Evolutionary conservation across 2,797 vertebrate species (phyloP).

Genomic region (Tragelaphus oryx): DNA sequence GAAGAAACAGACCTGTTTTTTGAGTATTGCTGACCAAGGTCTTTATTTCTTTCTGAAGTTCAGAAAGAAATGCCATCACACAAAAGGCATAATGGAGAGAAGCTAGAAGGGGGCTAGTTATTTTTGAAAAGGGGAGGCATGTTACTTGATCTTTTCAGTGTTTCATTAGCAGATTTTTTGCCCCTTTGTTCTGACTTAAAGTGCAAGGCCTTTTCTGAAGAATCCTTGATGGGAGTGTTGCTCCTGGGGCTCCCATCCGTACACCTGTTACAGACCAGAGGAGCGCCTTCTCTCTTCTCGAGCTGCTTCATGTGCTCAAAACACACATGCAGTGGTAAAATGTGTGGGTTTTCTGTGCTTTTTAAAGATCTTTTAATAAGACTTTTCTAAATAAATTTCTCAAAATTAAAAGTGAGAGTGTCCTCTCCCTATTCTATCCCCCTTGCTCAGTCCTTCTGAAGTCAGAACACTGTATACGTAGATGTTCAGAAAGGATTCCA

Average conservation of each 20-base stretch:
- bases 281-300: background rate
- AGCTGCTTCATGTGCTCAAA: background rate
- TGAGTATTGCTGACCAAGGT: background rate
- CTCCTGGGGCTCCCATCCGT: background rate
- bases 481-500: background rate
- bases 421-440: background rate
- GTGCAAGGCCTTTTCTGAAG: constrained; percentile 17
- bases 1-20: background rate
- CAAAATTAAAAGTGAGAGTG: background rate
- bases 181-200: constrained; percentile 22
- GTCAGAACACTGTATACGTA: background rate
- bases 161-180: constrained; percentile 14
- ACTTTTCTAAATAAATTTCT: constrained; percentile 32
- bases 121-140: background rate
- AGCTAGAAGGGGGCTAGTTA: background rate
- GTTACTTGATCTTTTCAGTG: constrained; percentile 3
- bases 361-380: constrained; percentile 31
- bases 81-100: background rate
- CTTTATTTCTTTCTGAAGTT: background rate
- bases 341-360: background rate
- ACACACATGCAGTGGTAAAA: background rate
- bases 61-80: background rate
- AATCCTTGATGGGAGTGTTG: background rate
- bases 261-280: background rate
- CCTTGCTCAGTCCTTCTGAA: background rate